Evolutionary conservation across 2,797 vertebrate genomes (phyloP).

Genomic region (Myripristis jacobus): DNA sequence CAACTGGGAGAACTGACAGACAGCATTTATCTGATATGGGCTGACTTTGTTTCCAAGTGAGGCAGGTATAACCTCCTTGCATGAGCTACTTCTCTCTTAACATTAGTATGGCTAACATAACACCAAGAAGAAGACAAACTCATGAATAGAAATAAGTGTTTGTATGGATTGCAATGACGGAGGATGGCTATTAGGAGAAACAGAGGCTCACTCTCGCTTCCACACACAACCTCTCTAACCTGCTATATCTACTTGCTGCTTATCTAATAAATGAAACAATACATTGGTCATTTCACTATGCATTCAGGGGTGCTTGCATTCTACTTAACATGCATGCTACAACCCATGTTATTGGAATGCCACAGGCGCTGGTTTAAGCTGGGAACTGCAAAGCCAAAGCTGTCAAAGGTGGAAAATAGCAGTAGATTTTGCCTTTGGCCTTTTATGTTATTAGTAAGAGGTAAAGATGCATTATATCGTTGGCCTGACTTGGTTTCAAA

Average conservation of each 20-base stretch:
- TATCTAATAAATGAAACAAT: constrained; percentile 22
- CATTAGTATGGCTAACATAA: constrained; percentile 57
- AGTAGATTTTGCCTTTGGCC: constrained; percentile 23
- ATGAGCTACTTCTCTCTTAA: constrained; percentile 49
- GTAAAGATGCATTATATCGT: constrained; percentile 17
- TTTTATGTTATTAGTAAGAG: constrained; percentile 26
- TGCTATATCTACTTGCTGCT: background rate
- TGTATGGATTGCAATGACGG: constrained; percentile 58
- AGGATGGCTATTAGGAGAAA: constrained; percentile 45
- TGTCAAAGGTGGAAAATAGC: constrained; percentile 36
- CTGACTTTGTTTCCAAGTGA: constrained; percentile 53
- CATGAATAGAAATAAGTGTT: constrained; percentile 75
- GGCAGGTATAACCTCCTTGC: constrained; percentile 46
- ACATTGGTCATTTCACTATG: background rate
- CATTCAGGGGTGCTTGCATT: constrained; percentile 36
- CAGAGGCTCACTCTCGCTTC: background rate
- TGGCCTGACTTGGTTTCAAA: constrained; percentile 17
- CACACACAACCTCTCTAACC: background rate
- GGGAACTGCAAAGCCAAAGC: constrained; percentile 33
- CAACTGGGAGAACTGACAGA: constrained; percentile 18
- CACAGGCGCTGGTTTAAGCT: constrained; percentile 30
- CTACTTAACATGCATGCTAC: constrained; percentile 43
- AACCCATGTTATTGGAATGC: constrained; percentile 8
- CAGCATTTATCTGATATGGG: constrained; percentile 32
- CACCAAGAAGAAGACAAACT: constrained; percentile 55